These are phyloP conservation scores for Amphiduros pacificus DNA, from an alignment of 2,888 invertebrate genomes.

Conservation along the genomic window DNA sequence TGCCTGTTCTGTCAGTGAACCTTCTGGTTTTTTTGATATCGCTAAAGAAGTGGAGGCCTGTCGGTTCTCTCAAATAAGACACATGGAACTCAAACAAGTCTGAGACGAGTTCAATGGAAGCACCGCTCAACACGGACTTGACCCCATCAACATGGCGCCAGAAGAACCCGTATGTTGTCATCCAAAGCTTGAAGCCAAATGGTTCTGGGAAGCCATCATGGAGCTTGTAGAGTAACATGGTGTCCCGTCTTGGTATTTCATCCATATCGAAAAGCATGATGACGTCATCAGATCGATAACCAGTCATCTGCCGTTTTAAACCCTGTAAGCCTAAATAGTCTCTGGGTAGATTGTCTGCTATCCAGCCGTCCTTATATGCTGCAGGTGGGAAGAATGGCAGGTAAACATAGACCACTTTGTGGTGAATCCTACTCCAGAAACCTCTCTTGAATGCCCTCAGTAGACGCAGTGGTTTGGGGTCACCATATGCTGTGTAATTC, in stretches of 20 bases:
- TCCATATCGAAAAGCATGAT: not conserved
- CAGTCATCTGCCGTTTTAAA: not conserved
- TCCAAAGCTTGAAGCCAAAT: not conserved
- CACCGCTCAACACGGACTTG: not conserved
- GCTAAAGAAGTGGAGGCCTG: no score
- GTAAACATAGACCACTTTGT: not conserved
- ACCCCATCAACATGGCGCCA: not conserved
- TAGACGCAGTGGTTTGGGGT: not conserved
- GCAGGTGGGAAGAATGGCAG: not conserved
- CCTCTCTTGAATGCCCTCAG: not conserved
- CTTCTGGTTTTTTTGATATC: no score
- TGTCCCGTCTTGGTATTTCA: not conserved
- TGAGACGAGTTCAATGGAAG: conserved; percentile 1
- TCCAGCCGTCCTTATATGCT: not conserved
- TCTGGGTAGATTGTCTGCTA: not conserved
- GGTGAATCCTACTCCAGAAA: not conserved
- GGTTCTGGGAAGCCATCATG: not conserved
- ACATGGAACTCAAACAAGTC: conserved; percentile 8
- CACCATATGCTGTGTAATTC: not conserved
- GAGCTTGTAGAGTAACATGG: not conserved
- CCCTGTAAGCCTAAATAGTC: not conserved
- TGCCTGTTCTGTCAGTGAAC: no score
- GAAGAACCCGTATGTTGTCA: not conserved
- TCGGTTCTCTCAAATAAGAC: not conserved
- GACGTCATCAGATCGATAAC: not conserved